Evolutionary conservation across 1,140 invertebrate genomes (phyloP), one percentile per base, ranked within the genome.

Genomic region (Samia ricini): DNA sequence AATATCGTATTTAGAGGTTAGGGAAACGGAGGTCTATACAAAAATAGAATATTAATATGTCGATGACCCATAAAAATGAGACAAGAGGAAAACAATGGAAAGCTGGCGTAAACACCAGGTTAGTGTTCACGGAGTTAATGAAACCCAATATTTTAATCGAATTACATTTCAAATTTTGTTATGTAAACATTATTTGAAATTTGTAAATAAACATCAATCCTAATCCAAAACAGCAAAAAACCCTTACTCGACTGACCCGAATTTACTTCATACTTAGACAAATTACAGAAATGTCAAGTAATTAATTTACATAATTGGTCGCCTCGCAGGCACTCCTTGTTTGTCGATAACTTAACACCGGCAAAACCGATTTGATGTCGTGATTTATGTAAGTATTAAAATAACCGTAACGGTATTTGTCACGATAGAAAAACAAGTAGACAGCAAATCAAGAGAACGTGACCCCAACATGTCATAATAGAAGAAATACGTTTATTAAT

Each of bases 201-300:
- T 42, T 42, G 12, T 42, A 42, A 42, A 42, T 42, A 8, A 12
- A 15, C 10, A 42, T 15, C 8, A 10, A 10, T 15, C n/a, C 3
- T 12, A 42, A 42, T 12, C n/a, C n/a, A 15, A 15, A 15, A 15
- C 4, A 42, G 33, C 15, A 42, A 42, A 10, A 42, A 42, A 42
- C n/a, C 33, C 33, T 42, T 42, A 42, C 33, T 42, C 33, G 12
- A 15, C 33, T 60, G 54, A 57, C 59, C 48, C 57, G 57, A 50
- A 64, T 60, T 64, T 26, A 24, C 57, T 64, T 22, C 55, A 22
- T 49, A 42, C 33, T 24, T 52, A 58, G 23, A 58, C 52, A 55
- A 55, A 22, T 29, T 54, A 57, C 33, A 63, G 22, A 63, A 51
- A 63, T 22, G 20, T 58, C 42, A 23, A 58, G 42, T 42, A 63